These are phyloP conservation scores for Frankliniella intonsa DNA, from an alignment of 2,888 invertebrate genomes.

Conservation along the genomic window DNA sequence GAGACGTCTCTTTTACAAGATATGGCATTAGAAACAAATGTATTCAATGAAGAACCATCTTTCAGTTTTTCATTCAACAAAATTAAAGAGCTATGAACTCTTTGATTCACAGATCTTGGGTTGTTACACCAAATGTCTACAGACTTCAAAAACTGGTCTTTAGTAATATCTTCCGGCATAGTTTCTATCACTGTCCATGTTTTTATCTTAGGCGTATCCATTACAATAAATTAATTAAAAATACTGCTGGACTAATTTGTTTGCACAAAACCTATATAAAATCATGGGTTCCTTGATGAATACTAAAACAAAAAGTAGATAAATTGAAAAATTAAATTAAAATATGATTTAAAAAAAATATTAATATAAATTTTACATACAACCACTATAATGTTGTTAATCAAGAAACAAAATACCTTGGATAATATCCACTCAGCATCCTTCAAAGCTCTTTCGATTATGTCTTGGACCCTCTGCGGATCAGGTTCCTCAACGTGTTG, in stretches of 20 bases:
- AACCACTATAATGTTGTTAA: neutral
- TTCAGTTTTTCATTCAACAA: conserved; percentile 1
- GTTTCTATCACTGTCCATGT: neutral
- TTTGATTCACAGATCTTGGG: conserved; percentile 68
- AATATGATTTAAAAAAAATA: no score
- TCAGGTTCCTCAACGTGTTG: conserved; percentile 71
- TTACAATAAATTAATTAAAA: neutral
- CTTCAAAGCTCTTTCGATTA: conserved; percentile 64
- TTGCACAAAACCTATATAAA: no score
- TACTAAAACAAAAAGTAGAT: no score
- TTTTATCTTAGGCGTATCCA: neutral
- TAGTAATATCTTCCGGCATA: neutral
- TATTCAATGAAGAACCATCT: conserved; percentile 24
- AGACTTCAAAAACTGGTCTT: conserved; percentile 59
- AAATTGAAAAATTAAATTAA: no score
- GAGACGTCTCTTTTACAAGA: neutral
- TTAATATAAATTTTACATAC: no score
- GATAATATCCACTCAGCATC: conserved; percentile 73
- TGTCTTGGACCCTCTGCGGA: conserved; percentile 64
- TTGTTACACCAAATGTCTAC: conserved; percentile 59
- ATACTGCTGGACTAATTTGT: neutral
- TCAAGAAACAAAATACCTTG: conserved; percentile 48
- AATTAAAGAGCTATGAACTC: conserved; percentile 55
- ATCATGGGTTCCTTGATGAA: no score
- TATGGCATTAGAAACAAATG: conserved; percentile 41